Evolutionary conservation across 1,140 invertebrate genomes (phyloP).

Genomic region (Macrobrachium nipponense): DNA sequence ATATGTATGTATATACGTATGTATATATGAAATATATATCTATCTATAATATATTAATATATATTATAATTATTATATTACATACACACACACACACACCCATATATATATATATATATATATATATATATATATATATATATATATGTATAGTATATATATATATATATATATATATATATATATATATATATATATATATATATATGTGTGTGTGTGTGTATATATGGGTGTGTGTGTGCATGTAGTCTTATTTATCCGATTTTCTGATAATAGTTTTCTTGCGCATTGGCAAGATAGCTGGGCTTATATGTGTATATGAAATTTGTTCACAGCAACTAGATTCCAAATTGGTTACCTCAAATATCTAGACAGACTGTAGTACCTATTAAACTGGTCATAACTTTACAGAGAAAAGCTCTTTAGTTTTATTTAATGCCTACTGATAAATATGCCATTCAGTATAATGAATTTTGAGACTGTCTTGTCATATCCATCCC

Average conservation of each 20-base stretch:
- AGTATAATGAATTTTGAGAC: no score
- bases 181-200: not conserved
- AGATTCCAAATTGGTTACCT: no score
- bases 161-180: slow-evolving; percentile 2
- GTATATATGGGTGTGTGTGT: not conserved
- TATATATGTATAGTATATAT: not conserved
- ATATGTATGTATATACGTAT: not conserved
- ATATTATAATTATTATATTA: no score
- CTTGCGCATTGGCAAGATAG: no score
- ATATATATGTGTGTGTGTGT: not conserved
- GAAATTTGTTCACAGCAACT: no score
- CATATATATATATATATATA: slow-evolving; percentile 1
- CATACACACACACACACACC: no score
- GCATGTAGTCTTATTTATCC: not conserved
- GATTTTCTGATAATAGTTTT: not conserved
- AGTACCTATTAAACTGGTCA: not conserved
- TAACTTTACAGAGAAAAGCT: not conserved
- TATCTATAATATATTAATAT: not conserved
- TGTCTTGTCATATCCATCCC: no score
- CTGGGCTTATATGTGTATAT: no score
- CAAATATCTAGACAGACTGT: no score
- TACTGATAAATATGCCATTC: no score
- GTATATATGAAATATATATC: not conserved
- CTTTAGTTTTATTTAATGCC: no score
- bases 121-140: not conserved